These are phyloP conservation scores for Sebastes itinus DNA, from an alignment of 2,797 vertebrate species.

Conservation along the genomic window DNA sequence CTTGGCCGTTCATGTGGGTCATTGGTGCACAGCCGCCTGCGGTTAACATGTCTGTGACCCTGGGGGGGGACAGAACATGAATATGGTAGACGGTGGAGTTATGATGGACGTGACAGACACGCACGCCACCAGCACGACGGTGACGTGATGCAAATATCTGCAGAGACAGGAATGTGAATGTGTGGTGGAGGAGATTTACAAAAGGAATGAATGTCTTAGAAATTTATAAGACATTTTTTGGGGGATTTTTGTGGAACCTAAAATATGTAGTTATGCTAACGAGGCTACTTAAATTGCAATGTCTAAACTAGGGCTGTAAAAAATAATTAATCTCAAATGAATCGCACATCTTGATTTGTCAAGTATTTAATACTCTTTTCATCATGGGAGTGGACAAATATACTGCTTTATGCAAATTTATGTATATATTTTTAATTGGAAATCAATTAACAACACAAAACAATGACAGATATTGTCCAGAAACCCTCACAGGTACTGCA, in stretches of 20 bases:
- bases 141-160: background rate
- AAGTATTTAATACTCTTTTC: too few relatives aligned
- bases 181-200: background rate
- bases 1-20: conserved; percentile 58
- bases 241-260: background rate
- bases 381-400: too few relatives aligned
- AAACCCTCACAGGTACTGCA: too few relatives aligned
- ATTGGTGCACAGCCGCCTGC: conserved; percentile 12
- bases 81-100: background rate
- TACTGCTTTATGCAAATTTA: too few relatives aligned
- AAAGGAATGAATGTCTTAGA: background rate
- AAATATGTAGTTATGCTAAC: background rate
- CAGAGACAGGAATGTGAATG: background rate
- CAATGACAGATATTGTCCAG: too few relatives aligned
- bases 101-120: background rate
- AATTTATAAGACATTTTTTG: background rate
- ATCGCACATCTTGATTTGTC: too few relatives aligned
- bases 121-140: background rate
- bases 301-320: background rate
- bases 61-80: too few relatives aligned
- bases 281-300: background rate
- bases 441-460: too few relatives aligned
- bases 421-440: too few relatives aligned
- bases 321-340: too few relatives aligned
- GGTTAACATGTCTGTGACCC: conserved; percentile 12